These are phyloP conservation scores for Mycteria americana DNA, from an alignment of 2,797 vertebrate species.

Conservation along the genomic window DNA sequence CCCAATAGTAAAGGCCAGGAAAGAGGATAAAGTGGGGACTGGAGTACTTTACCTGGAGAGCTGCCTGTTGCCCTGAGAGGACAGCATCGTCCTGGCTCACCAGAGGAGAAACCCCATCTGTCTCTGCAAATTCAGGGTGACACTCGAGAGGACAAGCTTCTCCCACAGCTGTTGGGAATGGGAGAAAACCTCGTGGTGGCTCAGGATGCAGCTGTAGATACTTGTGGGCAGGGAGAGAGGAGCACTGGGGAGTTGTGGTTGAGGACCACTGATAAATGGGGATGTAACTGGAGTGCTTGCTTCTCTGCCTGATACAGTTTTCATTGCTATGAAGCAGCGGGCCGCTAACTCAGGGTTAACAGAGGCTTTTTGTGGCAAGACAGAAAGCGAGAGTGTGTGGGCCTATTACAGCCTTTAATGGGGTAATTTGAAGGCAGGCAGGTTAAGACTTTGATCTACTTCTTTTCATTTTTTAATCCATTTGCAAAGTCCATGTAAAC, in stretches of 20 bases:
- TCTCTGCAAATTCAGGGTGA: background rate
- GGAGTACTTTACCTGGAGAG: background rate
- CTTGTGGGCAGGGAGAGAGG: background rate
- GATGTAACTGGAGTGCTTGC: background rate
- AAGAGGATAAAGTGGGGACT: background rate
- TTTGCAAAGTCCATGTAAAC: background rate
- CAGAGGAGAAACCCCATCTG: background rate
- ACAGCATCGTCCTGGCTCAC: background rate
- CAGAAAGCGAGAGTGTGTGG: background rate
- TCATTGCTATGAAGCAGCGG: background rate
- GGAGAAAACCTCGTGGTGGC: background rate
- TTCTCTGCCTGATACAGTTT: background rate
- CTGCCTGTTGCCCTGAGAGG: background rate
- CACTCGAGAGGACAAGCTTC: background rate
- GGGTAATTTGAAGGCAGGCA: background rate
- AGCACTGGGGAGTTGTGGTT: background rate
- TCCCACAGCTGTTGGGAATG: accelerated
- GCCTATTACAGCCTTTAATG: background rate
- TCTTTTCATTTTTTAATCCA: background rate
- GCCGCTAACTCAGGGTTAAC: background rate
- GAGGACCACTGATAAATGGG: background rate
- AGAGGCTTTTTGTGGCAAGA: background rate
- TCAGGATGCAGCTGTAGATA: background rate
- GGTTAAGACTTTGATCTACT: background rate
- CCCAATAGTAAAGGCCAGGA: background rate